Conservation (phyloP, 2,888 invertebrate genomes). For the Drosophila bunnanda region DNA sequence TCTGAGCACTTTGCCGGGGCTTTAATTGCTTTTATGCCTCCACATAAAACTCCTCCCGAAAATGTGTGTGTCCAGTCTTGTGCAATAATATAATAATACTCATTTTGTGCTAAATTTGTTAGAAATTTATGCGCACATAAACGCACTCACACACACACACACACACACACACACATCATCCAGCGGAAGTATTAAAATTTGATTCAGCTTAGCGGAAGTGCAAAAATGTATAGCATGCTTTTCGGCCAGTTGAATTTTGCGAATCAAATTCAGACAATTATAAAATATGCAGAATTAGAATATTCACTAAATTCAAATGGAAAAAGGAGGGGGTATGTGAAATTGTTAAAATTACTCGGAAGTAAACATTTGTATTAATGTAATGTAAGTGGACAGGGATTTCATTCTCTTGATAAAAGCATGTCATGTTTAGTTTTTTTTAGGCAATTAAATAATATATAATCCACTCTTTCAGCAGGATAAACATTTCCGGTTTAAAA, state of each 20-base stretch:
- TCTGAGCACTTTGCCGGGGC: constrained; percentile 51
- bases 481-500: neutral
- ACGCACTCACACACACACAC: constrained; percentile 11
- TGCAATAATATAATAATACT: constrained; percentile 70
- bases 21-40: constrained; percentile 71
- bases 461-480: neutral
- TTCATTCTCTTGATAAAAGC: neutral
- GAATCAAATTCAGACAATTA: constrained; percentile 14
- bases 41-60: constrained; percentile 20
- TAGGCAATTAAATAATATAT: neutral
- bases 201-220: constrained; percentile 30
- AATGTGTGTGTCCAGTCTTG: constrained; percentile 36
- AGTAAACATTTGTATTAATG: neutral
- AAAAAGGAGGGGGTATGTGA: neutral
- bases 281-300: constrained; percentile 34
- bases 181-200: constrained; percentile 44
- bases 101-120: constrained; percentile 73
- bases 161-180: too few species aligned
- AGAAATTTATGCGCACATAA: constrained; percentile 54
- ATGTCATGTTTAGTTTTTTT: neutral
- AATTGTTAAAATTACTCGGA: constrained; percentile 1
- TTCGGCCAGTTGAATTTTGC: constrained; percentile 2
- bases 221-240: constrained; percentile 28
- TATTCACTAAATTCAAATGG: constrained; percentile 5
- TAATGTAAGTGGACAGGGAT: neutral